These are phyloP conservation scores for Busseola fusca DNA, from an alignment of 2,888 invertebrate genomes.

Conservation along the genomic window DNA sequence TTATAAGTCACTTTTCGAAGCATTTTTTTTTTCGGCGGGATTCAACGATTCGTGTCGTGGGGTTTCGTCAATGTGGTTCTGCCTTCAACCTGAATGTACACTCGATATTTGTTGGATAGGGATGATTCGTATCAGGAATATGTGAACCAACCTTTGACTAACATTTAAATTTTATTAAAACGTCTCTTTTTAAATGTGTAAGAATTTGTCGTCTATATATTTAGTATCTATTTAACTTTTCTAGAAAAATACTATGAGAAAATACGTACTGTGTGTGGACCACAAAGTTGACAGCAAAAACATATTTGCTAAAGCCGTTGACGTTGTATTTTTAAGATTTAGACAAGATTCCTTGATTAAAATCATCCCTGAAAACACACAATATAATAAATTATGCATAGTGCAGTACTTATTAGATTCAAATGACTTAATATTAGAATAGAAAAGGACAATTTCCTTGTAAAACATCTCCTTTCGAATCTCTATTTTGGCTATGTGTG, in stretches of 20 bases:
- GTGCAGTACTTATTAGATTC: constrained; percentile 62
- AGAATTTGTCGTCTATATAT: constrained; percentile 23
- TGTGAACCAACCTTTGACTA: constrained; percentile 34
- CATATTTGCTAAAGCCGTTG: not conserved
- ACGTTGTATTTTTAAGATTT: constrained; percentile 22
- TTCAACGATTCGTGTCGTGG: not conserved
- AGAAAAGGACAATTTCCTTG: constrained; percentile 50
- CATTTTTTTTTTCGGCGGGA: not conserved
- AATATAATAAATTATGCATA: constrained; percentile 48
- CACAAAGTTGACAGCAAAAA: constrained; percentile 2
- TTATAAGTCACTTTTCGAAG: constrained; percentile 10
- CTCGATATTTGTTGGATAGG: constrained; percentile 44
- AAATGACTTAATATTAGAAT: constrained; percentile 55
- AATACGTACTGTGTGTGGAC: constrained; percentile 15
- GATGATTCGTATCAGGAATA: constrained; percentile 54
- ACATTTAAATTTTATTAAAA: constrained; percentile 34
- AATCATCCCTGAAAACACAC: constrained; percentile 49
- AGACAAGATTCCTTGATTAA: constrained; percentile 30
- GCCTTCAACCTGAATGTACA: constrained; percentile 49
- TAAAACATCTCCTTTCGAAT: constrained; percentile 58
- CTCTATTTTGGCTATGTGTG: constrained; percentile 52
- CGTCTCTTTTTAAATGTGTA: constrained; percentile 23
- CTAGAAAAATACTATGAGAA: constrained; percentile 7
- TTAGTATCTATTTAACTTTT: constrained; percentile 13
- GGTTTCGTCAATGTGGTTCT: constrained; percentile 25